phyloP scores from a whole-genome alignment of 2,888 invertebrate genomes.

The Callimorpha dominula region DNA sequence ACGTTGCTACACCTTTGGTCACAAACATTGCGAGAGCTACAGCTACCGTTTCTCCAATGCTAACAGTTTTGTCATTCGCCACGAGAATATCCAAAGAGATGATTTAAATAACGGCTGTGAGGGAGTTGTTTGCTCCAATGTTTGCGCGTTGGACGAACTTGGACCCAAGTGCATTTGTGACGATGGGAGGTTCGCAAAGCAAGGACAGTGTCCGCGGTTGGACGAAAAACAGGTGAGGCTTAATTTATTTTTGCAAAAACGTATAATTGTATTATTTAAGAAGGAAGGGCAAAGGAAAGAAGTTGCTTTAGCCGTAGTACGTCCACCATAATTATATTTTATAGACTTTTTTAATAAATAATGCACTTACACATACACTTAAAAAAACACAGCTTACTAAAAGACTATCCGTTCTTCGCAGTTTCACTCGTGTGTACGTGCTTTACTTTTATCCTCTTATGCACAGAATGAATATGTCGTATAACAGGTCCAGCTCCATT shows the following conservation, averaged over 20 bases:
- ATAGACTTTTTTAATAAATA: too few relatives aligned
- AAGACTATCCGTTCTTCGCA: too few relatives aligned
- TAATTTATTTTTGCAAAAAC: neutral
- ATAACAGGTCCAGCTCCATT: neutral
- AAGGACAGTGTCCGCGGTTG: conserved; percentile 57
- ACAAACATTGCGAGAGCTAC: conserved; percentile 77
- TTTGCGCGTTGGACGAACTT: conserved; percentile 86
- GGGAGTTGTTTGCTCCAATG: conserved; percentile 81
- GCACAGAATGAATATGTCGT: neutral
- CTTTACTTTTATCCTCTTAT: too few relatives aligned
- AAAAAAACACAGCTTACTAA: too few relatives aligned
- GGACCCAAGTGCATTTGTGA: conserved; percentile 84
- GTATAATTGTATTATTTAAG: too few relatives aligned
- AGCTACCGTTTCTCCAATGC: conserved; percentile 75
- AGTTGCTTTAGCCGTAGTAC: neutral
- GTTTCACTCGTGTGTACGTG: too few relatives aligned
- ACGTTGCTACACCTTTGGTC: conserved; percentile 87
- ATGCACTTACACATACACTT: too few relatives aligned
- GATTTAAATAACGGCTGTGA: conserved; percentile 80
- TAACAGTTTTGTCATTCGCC: conserved; percentile 66
- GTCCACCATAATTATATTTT: too few relatives aligned
- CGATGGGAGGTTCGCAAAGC: conserved; percentile 71
- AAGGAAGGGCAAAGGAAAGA: neutral
- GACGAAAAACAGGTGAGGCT: conserved; percentile 56
- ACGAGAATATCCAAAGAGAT: conserved; percentile 67